These are phyloP conservation scores for Atta colombica DNA, from an alignment of 1,140 invertebrate species.

Conservation along the genomic window DNA sequence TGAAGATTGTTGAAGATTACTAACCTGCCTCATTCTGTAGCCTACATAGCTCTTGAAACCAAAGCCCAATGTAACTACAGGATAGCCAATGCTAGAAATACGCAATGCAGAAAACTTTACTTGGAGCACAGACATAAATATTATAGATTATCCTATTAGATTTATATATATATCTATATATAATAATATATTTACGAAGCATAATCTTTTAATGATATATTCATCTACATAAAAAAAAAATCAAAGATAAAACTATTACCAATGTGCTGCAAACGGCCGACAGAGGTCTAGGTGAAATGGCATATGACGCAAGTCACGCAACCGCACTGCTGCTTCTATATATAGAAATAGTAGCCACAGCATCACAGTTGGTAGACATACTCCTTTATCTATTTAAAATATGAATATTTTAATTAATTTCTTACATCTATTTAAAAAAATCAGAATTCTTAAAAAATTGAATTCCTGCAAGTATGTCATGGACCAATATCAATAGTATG, in stretches of 20 bases:
- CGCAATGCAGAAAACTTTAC: neutral
- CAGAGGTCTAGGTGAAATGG: slow-evolving; percentile 97
- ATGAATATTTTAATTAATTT: slow-evolving; percentile 37
- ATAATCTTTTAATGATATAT: slow-evolving; percentile 30
- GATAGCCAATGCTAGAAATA: slow-evolving; percentile 96
- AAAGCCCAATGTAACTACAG: slow-evolving; percentile 98
- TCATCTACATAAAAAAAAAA: neutral
- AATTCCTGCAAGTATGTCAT: neutral
- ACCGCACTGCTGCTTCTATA: slow-evolving; percentile 96
- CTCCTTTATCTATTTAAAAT: slow-evolving; percentile 92
- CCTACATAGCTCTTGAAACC: slow-evolving; percentile 98
- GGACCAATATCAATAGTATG: neutral
- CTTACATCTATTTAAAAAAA: neutral
- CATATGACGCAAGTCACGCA: slow-evolving; percentile 95
- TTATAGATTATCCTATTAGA: neutral
- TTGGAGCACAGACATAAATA: neutral
- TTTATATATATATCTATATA: neutral
- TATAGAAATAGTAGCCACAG: slow-evolving; percentile 98
- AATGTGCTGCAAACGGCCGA: slow-evolving; percentile 99
- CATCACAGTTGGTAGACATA: slow-evolving; percentile 97
- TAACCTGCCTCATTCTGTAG: slow-evolving; percentile 94
- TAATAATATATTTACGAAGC: neutral
- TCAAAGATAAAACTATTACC: slow-evolving; percentile 88
- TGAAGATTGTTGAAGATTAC: slow-evolving; percentile 62
- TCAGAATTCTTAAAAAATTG: neutral